Evolutionary conservation across 2,888 invertebrate genomes (phyloP).

Genomic region (Bibio marci): DNA sequence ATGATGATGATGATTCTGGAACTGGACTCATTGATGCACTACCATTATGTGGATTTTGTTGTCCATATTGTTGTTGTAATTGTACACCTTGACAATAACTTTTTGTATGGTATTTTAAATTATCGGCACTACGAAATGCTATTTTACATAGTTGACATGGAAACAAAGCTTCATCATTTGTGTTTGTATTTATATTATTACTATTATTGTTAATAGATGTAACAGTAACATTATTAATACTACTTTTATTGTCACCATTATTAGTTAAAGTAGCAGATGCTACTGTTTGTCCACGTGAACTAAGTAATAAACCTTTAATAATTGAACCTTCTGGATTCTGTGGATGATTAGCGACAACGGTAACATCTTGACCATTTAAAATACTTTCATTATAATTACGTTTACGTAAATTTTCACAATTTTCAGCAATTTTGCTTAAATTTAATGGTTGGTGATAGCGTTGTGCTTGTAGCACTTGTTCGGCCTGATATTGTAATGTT

Average conservation of each 20-base stretch:
- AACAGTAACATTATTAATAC: too few relatives aligned
- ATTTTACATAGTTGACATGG: constrained; percentile 63
- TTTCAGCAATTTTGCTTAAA: constrained; percentile 19
- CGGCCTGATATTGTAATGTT: constrained; percentile 7
- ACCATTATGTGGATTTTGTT: constrained; percentile 17
- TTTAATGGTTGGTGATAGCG: constrained; percentile 35
- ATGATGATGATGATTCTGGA: constrained; percentile 11
- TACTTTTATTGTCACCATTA: too few relatives aligned
- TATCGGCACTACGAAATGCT: constrained; percentile 62
- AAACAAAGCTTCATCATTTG: constrained; percentile 43
- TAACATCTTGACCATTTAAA: constrained; percentile 25
- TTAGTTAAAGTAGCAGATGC: constrained; percentile 21
- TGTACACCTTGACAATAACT: constrained; percentile 55
- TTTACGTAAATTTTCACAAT: constrained; percentile 31
- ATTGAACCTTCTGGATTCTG: constrained; percentile 50
- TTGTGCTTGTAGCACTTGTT: constrained; percentile 5
- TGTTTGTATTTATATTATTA: constrained; percentile 13
- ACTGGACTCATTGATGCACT: constrained; percentile 27
- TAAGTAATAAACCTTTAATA: constrained; percentile 62
- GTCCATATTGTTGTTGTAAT: constrained; percentile 6
- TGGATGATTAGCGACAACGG: constrained; percentile 31
- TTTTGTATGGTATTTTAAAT: constrained; percentile 60
- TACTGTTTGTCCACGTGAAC: constrained; percentile 36
- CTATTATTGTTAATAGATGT: too few relatives aligned
- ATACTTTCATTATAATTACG: constrained; percentile 40